Evolutionary conservation across 2,888 invertebrate species (phyloP).

Genomic region (Cheilosia grossa): DNA sequence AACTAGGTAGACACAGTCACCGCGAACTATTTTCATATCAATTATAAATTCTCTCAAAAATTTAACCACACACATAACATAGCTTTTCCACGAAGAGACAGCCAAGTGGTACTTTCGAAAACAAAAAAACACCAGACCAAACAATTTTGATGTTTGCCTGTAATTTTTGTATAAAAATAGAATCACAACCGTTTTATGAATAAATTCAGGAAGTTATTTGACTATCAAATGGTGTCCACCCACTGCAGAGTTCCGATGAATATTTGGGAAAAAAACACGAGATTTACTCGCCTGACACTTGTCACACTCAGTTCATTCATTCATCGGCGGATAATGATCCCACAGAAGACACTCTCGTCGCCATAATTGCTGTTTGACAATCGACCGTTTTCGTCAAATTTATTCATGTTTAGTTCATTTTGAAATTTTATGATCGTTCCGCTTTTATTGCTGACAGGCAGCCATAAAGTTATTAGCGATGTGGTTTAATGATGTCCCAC

Average conservation of each 20-base stretch:
- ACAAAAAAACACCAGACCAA: neutral
- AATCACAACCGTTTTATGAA: slow-evolving; percentile 7
- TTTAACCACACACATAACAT: slow-evolving; percentile 46
- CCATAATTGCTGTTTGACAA: slow-evolving; percentile 27
- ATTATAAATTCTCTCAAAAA: slow-evolving; percentile 39
- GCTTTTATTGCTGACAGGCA: slow-evolving; percentile 24
- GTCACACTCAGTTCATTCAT: neutral
- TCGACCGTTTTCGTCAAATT: slow-evolving; percentile 4
- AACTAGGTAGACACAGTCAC: neutral
- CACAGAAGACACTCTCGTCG: neutral
- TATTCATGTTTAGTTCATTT: slow-evolving; percentile 4
- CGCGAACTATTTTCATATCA: slow-evolving; percentile 31
- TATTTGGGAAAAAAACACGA: neutral
- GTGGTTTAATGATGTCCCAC: slow-evolving; percentile 34
- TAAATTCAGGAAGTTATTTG: slow-evolving; percentile 24
- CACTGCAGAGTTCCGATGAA: neutral
- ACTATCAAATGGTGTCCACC: slow-evolving; percentile 14
- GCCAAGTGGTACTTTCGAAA: neutral
- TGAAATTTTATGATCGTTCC: slow-evolving; percentile 35
- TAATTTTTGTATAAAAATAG: slow-evolving; percentile 39
- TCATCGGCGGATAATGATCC: neutral
- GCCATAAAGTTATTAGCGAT: slow-evolving; percentile 49
- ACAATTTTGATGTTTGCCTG: slow-evolving; percentile 5
- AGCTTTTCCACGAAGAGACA: neutral
- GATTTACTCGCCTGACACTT: neutral